Conservation (phyloP, 53 echinoderm and acorn worm genomes). For the Holothuria scabra region DNA sequence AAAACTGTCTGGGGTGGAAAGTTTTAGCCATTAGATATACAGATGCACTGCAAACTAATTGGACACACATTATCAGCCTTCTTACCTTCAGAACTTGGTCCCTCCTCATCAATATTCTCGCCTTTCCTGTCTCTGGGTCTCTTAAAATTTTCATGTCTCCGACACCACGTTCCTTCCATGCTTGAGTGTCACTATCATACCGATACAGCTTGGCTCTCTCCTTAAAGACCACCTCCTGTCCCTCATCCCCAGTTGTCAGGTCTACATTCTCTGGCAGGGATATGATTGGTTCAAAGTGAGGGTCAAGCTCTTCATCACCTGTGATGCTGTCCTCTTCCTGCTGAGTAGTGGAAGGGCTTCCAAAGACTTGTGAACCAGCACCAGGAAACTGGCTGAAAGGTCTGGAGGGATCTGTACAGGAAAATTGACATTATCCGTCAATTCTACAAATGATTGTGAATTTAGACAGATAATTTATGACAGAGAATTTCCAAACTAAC, state of each 20-base stretch:
- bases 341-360: background rate
- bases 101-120: slow-evolving; percentile 79
- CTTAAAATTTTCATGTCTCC: slow-evolving; percentile 80
- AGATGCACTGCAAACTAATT: too few relatives aligned
- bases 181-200: slow-evolving; percentile 60
- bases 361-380: slow-evolving; percentile 83
- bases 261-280: slow-evolving; percentile 75
- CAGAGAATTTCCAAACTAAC: too few relatives aligned
- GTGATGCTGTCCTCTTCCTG: slow-evolving; percentile 35
- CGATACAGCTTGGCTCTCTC: slow-evolving; percentile 78
- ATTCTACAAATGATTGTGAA: too few relatives aligned
- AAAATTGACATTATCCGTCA: too few relatives aligned
- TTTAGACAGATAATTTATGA: too few relatives aligned
- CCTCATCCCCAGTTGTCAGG: slow-evolving; percentile 86
- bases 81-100: slow-evolving; percentile 77
- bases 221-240: slow-evolving; percentile 75
- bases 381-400: slow-evolving; percentile 64
- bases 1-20: too few relatives aligned
- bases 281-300: slow-evolving; percentile 87
- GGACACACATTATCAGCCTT: too few relatives aligned
- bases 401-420: slow-evolving; percentile 4
- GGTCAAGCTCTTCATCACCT: slow-evolving; percentile 70
- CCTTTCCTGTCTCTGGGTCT: slow-evolving; percentile 68
- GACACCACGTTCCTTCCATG: slow-evolving; percentile 94
- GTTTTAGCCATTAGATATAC: too few relatives aligned